phyloP scores from a whole-genome alignment of 30 jellyfish, hydroid and myxozoan genomes.

The Sanderia malayensis region DNA sequence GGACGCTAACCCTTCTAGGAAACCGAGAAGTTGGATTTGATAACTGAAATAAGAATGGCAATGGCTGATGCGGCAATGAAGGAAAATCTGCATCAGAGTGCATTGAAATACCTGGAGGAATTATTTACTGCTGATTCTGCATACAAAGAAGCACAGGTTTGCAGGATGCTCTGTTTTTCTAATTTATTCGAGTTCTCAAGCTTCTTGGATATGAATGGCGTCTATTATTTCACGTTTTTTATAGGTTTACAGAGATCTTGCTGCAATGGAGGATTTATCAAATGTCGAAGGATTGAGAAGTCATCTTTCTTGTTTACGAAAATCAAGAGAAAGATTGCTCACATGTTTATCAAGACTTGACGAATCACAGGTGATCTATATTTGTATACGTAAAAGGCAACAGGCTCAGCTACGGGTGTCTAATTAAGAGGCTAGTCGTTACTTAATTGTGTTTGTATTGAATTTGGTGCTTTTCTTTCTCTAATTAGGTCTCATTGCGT shows the following conservation, averaged over 20 bases:
- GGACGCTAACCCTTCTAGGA: too few relatives aligned
- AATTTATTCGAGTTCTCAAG: too few relatives aligned
- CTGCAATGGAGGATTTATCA: constrained; percentile 24
- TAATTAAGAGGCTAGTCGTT: too few relatives aligned
- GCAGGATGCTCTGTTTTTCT: too few relatives aligned
- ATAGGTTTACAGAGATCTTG: constrained; percentile 58
- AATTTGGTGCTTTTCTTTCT: too few relatives aligned
- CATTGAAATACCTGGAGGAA: constrained; percentile 45
- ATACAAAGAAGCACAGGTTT: constrained; percentile 62
- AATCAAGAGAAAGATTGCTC: constrained; percentile 43
- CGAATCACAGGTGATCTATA: constrained; percentile 26
- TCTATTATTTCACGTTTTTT: not conserved
- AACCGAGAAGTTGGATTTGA: constrained; percentile 27
- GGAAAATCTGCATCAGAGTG: constrained; percentile 18
- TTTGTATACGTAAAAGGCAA: too few relatives aligned
- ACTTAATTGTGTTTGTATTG: too few relatives aligned
- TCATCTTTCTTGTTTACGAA: constrained; percentile 40
- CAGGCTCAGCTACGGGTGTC: too few relatives aligned
- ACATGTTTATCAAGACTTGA: constrained; percentile 35
- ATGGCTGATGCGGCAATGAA: constrained; percentile 57
- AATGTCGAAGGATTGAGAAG: constrained; percentile 53
- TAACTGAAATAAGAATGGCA: constrained; percentile 20
- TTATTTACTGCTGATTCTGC: constrained; percentile 50
- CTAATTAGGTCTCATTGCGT: constrained; percentile 2
- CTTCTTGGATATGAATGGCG: not conserved